Evolutionary conservation across 30 jellyfish, hydroid and myxozoan species (phyloP), one percentile per base, ranked within the genome.

Genomic region (Turritopsis rubra): DNA sequence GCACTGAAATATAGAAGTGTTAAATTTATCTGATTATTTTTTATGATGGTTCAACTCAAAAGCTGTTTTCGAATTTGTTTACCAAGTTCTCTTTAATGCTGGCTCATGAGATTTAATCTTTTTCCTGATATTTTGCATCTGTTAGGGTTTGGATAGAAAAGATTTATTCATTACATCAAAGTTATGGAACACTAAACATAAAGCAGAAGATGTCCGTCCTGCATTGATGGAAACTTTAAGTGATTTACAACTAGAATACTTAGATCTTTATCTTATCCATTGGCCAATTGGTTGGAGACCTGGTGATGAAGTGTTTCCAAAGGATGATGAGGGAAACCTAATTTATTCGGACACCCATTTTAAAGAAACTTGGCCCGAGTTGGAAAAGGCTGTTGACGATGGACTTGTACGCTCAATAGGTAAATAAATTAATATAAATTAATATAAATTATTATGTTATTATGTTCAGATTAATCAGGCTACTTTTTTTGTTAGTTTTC

Each of bases 321-420:
- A 83, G 84, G 96, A 94, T 79, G 96, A 89, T 16, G 84, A 79
- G 81, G 97, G 97, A 19, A 85, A 77, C 30, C 18, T 94, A 53
- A 25, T 85, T 41, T 89, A 89, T 31, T 80, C 95, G 16, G 91
- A 88, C 78, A 91, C 78, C 29, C 97, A 85, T 66, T 86, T 68
- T 81, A 74, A 73, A 31, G 97, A 94, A 30, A 82, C 99, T 21
- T 94, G 99, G 99, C 79, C 79, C 24, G 99, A 94, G 17, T 26
- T 94, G 86, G 97, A 94, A 73, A 82, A 94, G 73, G 92, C 96
- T 79, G 99, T 94, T 28, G 98, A 92, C 80, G 96, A 95, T 53
- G 99, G 99, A 7, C 87, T 94, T 28, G 96, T 94, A 29, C 84
- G 79, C 30, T 88, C 97, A 27, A 94, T 94, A 22, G 99, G 99